Evolutionary conservation across 2,888 invertebrate species (phyloP), one percentile per base, ranked within the genome.

Genomic region (Drosophila rubida): DNA sequence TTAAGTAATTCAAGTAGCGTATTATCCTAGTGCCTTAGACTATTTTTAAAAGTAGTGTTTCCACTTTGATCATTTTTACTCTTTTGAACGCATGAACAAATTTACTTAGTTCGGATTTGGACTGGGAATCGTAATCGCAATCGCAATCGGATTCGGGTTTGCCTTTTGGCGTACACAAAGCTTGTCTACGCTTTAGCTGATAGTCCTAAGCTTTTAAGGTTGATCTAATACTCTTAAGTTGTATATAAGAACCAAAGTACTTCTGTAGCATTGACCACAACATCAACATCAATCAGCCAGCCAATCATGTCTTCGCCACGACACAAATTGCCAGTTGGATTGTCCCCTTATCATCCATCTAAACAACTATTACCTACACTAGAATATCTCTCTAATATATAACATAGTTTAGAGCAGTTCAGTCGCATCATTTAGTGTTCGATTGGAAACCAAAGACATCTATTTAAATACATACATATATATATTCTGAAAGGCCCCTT

Each of bases 1-100:
- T 65, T 70, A 65, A 70, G 70, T 63, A 44, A 51, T 51, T 32
- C 55, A 16, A 25, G 54, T 74, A 75, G 66, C 44, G n/a, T 66
- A 55, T 58, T 61, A 45, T 22, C 13, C 37, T 53, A 53, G 41
- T 59, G 60, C 48, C 48, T 41, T 65, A 53, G 48, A 53, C 14
- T 60, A 60, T 51, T 45, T 46, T 49, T 35, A 55, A 32, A 9
- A 25, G 54, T 35, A 35, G 23, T 8, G 5, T 14, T 23, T 45
- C 11, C 9, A 37, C 13, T 54, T 25, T 23, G 23, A 6, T 25
- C 23, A 37, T 49, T 49, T 27, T 46, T 27, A 5, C n/a, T 16
- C 13, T 8, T 8, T 46, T 25, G 13, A 55, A 41, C 54, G 69
- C 69, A 69, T 69, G 69, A 63, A 48, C 25, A 19, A 23, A 30